Conservation (phyloP, 1,140 invertebrate species). For the Hyphantria cunea region DNA sequence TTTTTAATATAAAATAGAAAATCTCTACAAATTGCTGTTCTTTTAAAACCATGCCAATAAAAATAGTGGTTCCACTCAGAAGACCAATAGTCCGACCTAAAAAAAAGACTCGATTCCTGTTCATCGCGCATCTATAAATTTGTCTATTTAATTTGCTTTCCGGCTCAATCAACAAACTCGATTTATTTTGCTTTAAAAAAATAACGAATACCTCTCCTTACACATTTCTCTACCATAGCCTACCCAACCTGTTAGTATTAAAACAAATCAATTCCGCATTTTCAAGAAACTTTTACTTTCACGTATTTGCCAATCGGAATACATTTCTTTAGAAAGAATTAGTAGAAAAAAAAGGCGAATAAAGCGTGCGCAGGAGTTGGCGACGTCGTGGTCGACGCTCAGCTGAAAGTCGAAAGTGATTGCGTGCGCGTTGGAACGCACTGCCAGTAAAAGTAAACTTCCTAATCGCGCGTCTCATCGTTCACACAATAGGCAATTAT, state of each 20-base stretch:
- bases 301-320: constrained; percentile 24
- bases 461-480: constrained; percentile 49
- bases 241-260: constrained; percentile 4
- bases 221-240: constrained; percentile 2
- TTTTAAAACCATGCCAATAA: no score
- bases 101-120: background rate
- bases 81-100: no score
- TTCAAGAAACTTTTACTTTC: constrained; percentile 30
- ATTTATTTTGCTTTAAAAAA: constrained; percentile 31
- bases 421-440: constrained; percentile 60
- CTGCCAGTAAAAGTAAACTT: constrained; percentile 70
- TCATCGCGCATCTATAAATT: constrained; percentile 5
- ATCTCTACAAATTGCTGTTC: no score
- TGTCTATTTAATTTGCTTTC: constrained; percentile 37
- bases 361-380: background rate
- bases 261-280: constrained; percentile 15
- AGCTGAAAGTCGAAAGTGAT: constrained; percentile 68
- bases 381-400: constrained; percentile 7
- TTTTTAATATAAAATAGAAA: no score
- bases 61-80: no score
- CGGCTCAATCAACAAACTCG: constrained; percentile 40
- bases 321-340: constrained; percentile 24
- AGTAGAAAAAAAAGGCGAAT: constrained; percentile 7
- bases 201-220: constrained; percentile 1
- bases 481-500: constrained; percentile 45